Evolutionary conservation across 2,888 invertebrate species (phyloP).

Genomic region (Caenorhabditis drosophilae): DNA sequence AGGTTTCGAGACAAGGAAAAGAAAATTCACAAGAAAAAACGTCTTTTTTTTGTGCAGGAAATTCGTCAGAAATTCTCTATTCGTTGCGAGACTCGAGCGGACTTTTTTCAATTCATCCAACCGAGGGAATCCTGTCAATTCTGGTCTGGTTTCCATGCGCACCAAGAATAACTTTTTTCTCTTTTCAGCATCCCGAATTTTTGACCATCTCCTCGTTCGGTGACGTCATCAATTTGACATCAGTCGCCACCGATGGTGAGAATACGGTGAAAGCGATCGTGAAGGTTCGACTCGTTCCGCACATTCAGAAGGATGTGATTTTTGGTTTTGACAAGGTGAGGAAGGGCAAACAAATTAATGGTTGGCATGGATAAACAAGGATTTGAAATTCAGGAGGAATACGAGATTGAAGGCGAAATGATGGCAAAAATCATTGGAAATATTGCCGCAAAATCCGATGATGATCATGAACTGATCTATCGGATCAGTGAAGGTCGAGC

Average conservation of each 20-base stretch:
- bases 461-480: conserved; percentile 10
- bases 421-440: conserved; percentile 11
- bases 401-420: conserved; percentile 10
- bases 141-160: too few relatives aligned
- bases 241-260: conserved; percentile 28
- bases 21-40: too few relatives aligned
- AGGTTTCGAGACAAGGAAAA: too few relatives aligned
- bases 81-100: conserved; percentile 39
- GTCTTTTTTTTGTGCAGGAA: too few relatives aligned
- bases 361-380: too few relatives aligned
- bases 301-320: conserved; percentile 18
- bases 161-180: too few relatives aligned
- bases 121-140: conserved; percentile 42
- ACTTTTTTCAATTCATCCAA: conserved; percentile 46
- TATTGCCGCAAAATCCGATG: conserved; percentile 12
- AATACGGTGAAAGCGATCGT: conserved; percentile 13
- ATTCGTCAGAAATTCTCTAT: conserved; percentile 24
- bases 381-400: too few relatives aligned
- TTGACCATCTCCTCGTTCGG: conserved; percentile 34
- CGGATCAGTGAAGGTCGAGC: conserved; percentile 23
- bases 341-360: too few relatives aligned
- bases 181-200: conserved; percentile 42
- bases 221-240: conserved; percentile 30
- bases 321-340: conserved; percentile 33
- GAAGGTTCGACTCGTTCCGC: conserved; percentile 13